Evolutionary conservation across 2,888 invertebrate species (phyloP).

Genomic region (Clunio marinus): DNA sequence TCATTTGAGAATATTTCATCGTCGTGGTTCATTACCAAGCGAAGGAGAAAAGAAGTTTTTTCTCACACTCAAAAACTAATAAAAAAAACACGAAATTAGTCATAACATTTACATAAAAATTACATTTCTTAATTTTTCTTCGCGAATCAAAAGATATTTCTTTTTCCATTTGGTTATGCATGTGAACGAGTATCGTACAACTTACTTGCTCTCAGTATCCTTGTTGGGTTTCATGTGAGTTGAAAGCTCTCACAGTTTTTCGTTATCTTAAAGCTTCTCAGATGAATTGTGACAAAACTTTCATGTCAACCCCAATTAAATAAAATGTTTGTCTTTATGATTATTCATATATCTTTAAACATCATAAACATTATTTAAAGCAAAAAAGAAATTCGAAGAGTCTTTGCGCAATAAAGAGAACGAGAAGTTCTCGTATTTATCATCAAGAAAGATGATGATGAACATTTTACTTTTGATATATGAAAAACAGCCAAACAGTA

Average conservation of each 20-base stretch:
- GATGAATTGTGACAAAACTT: too few relatives aligned
- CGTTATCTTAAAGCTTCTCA: not conserved
- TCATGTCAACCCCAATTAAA: too few relatives aligned
- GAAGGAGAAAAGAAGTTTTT: constrained; percentile 17
- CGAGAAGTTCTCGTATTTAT: constrained; percentile 4
- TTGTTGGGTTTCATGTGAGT: not conserved
- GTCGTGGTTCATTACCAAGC: not conserved
- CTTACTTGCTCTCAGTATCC: too few relatives aligned
- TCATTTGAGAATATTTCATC: too few relatives aligned
- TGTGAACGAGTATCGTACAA: not conserved
- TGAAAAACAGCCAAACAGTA: constrained; percentile 31
- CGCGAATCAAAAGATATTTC: constrained; percentile 6
- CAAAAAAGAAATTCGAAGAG: not conserved
- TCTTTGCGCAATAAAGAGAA: too few relatives aligned
- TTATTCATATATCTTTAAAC: constrained; percentile 6
- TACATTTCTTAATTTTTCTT: constrained; percentile 31
- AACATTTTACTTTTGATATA: constrained; percentile 27
- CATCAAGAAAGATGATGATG: constrained; percentile 1
- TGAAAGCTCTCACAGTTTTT: not conserved
- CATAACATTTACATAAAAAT: constrained; percentile 39
- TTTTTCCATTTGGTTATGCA: not conserved
- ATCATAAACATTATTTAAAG: not conserved
- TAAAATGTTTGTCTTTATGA: constrained; percentile 24
- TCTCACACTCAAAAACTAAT: constrained; percentile 30
- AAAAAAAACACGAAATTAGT: constrained; percentile 35